Percentiles rank a stretch among this genome's conserved stretches.
Evolutionary conservation across 2,113 vertebrate genomes (phyloP).

Genomic region (Lutjanus erythropterus): DNA sequence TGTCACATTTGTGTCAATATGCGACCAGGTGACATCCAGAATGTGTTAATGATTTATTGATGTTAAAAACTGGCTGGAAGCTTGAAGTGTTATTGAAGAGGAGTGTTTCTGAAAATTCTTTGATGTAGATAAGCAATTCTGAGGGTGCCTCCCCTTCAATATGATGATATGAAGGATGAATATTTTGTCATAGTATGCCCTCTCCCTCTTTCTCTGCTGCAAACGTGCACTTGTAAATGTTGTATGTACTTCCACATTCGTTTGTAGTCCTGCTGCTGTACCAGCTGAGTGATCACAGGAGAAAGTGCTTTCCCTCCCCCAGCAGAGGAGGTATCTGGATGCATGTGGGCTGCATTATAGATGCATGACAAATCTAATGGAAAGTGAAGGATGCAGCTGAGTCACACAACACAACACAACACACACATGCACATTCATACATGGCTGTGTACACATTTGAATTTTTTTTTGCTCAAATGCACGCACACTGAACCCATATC

Average conservation of each 20-base stretch:
- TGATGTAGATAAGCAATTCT: background rate
- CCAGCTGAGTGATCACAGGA: slow-evolving; percentile 5
- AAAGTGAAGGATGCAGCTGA: slow-evolving; percentile 70
- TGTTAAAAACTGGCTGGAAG: background rate
- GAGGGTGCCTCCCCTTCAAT: background rate
- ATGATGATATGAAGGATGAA: background rate
- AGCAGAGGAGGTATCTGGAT: slow-evolving; percentile 31
- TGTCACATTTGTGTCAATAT: background rate
- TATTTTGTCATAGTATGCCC: background rate
- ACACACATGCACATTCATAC: background rate
- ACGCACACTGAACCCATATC: background rate
- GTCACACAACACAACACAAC: slow-evolving; percentile 27
- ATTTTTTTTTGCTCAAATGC: background rate
- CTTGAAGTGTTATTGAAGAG: background rate
- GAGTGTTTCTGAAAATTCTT: background rate
- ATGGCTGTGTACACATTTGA: background rate
- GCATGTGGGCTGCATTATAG: slow-evolving; percentile 64
- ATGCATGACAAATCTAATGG: slow-evolving; percentile 70
- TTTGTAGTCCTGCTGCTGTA: background rate
- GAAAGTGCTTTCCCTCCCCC: slow-evolving; percentile 35
- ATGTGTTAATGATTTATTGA: background rate
- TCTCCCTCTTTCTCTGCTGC: background rate
- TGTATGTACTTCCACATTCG: background rate
- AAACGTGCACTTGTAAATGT: slow-evolving; percentile 1
- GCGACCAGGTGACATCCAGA: background rate